phyloP scores from a whole-genome alignment of 2,113 vertebrate genomes.

The Smithornis capensis region DNA sequence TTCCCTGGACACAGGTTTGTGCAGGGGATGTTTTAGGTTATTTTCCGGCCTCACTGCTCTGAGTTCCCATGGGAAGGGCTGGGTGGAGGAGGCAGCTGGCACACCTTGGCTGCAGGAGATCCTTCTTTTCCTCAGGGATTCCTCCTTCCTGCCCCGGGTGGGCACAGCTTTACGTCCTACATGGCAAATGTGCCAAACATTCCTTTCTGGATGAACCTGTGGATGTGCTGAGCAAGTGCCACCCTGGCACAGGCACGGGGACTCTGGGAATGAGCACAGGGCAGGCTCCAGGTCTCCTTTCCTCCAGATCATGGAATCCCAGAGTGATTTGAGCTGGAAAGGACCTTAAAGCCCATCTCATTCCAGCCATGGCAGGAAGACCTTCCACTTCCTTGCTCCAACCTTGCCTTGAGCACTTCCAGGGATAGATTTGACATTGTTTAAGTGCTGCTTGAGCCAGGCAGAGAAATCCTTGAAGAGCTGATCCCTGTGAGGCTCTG shows the following conservation, averaged over 20 bases:
- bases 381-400: accelerated
- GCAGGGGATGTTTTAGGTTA: background rate
- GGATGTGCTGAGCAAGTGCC: background rate
- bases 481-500: accelerated
- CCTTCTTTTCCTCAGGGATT: background rate
- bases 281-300: background rate
- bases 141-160: accelerated
- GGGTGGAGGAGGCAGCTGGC: background rate
- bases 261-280: background rate
- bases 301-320: background rate
- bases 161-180: background rate
- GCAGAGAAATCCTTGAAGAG: background rate
- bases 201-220: background rate
- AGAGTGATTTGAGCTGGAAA: background rate
- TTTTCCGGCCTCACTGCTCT: background rate
- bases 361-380: background rate
- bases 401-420: background rate
- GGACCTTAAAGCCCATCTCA: background rate
- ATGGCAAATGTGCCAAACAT: background rate
- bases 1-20: background rate
- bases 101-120: background rate
- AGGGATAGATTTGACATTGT: background rate
- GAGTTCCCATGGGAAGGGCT: background rate
- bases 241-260: accelerated
- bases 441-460: accelerated